Conservation (phyloP, 2,797 vertebrate genomes). For the Leptoclinus maculatus region DNA sequence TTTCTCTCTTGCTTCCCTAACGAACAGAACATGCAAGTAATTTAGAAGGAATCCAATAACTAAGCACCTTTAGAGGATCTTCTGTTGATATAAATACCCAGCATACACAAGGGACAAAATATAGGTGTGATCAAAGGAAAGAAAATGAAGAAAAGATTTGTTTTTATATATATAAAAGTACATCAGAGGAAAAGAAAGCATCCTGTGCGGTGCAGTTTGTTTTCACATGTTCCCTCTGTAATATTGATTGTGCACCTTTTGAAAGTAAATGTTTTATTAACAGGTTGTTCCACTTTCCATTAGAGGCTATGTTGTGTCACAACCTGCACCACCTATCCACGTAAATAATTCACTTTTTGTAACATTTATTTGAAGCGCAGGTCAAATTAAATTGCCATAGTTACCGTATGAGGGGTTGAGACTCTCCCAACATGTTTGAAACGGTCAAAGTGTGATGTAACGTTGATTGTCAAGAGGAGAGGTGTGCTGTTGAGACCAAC, state of each 20-base stretch:
- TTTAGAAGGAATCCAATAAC: constrained; percentile 63
- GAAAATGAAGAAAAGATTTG: constrained; percentile 27
- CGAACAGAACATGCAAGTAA: constrained; percentile 52
- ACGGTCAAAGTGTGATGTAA: constrained; percentile 82
- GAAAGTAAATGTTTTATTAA: constrained; percentile 24
- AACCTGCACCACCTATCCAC: neutral
- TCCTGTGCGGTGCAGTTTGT: neutral
- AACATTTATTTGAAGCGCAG: neutral
- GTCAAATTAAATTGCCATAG: constrained; percentile 24
- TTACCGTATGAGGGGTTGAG: constrained; percentile 83
- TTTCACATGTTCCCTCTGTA: constrained; percentile 17
- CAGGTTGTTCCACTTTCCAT: constrained; percentile 8
- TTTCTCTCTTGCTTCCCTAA: constrained; percentile 40
- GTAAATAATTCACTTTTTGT: constrained; percentile 12
- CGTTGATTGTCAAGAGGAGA: constrained; percentile 78
- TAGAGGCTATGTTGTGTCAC: neutral
- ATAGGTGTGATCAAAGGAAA: constrained; percentile 36
- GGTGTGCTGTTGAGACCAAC: constrained; percentile 75
- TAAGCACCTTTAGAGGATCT: constrained; percentile 55
- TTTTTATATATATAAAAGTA: constrained; percentile 8
- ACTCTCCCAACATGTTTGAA: constrained; percentile 83
- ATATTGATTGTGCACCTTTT: constrained; percentile 22
- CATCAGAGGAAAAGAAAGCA: constrained; percentile 14
- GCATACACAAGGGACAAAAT: constrained; percentile 36
- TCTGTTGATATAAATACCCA: constrained; percentile 55